phyloP scores from a whole-genome alignment of 1,140 invertebrate species.

The Pseudomyrmex concolor region DNA sequence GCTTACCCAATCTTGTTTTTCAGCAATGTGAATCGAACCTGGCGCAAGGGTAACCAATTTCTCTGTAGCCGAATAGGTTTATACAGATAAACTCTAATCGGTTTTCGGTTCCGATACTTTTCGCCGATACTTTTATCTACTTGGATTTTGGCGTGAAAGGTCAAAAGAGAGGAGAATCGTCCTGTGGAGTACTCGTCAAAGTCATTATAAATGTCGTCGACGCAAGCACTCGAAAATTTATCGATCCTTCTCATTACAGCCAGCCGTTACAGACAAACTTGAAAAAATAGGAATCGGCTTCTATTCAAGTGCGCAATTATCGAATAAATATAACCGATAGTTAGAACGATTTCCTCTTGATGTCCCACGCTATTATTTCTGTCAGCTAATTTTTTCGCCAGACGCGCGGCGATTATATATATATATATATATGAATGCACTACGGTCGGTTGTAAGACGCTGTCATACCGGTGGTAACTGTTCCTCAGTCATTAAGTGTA shows the following conservation, averaged over 20 bases:
- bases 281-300: slow-evolving; percentile 30
- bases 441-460: slow-evolving; percentile 54
- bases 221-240: slow-evolving; percentile 73
- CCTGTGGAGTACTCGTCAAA: slow-evolving; percentile 79
- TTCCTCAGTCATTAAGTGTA: slow-evolving; percentile 32
- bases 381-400: slow-evolving; percentile 20
- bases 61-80: slow-evolving; percentile 58
- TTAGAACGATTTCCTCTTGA: slow-evolving; percentile 65
- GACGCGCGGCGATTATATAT: slow-evolving; percentile 25
- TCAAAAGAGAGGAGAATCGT: slow-evolving; percentile 65
- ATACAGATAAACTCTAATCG: slow-evolving; percentile 33
- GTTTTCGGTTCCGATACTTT: not conserved
- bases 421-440: slow-evolving; percentile 54
- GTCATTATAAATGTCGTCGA: slow-evolving; percentile 75
- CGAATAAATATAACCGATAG: slow-evolving; percentile 23
- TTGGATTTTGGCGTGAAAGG: slow-evolving; percentile 64
- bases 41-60: slow-evolving; percentile 20
- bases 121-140: slow-evolving; percentile 21
- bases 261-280: slow-evolving; percentile 13
- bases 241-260: slow-evolving; percentile 52
- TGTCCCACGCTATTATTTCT: slow-evolving; percentile 51
- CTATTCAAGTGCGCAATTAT: slow-evolving; percentile 3
- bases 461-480: slow-evolving; percentile 41
- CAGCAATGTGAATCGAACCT: not conserved
- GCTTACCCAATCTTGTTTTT: not conserved